Evolutionary conservation across 2,888 invertebrate species (phyloP), one percentile per base, ranked within the genome.

Genomic region (Sphaerophoria rueppellii): DNA sequence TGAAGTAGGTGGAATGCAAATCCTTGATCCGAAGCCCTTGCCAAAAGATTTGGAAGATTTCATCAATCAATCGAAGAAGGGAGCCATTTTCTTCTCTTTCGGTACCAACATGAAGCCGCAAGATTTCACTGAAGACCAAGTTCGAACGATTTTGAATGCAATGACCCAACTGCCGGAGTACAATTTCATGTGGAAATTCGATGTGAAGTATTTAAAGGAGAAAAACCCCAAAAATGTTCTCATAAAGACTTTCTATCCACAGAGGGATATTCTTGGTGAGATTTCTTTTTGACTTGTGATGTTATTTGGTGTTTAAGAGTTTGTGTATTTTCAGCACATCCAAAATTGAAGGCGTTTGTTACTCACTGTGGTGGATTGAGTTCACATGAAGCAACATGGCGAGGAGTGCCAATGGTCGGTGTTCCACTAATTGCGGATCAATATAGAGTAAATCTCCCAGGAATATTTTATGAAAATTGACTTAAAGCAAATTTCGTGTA

Each of bases 101-200:
- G 91, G 91, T 6, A 89, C 90, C 0, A 89, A 90, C 65, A 78
- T 91, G 11, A 83, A 89, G 7, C 86, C 87, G 14, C 72, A 82
- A 2, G 63, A 78, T 46, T 24, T 85, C 0, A 46, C 79, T 3
- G 4, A 73, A 0, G 63, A 87, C 16, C 82, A 87, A 24, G 83
- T 87, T 5, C 72, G 87, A 4, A 88, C 87, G 0, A 75, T 83
- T 48, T 2, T 80, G 7, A 16, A 55, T 48, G 83, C 83, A 35
- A 89, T 92, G 46, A 50, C 81, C 5, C 75, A 89, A 14, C 83
- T 91, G n/a, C 86, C 87, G 0, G 88, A 90, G 2, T 91, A 90
- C 77, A 88, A 90, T 34, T 91, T 92, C n/a, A 65, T 92, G 6
- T 92, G 91, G 91, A 92, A 91, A 87, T 89, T 89, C 43, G 89